Conservation (phyloP, 2,888 invertebrate genomes). For the Zootermopsis nevadensis region DNA sequence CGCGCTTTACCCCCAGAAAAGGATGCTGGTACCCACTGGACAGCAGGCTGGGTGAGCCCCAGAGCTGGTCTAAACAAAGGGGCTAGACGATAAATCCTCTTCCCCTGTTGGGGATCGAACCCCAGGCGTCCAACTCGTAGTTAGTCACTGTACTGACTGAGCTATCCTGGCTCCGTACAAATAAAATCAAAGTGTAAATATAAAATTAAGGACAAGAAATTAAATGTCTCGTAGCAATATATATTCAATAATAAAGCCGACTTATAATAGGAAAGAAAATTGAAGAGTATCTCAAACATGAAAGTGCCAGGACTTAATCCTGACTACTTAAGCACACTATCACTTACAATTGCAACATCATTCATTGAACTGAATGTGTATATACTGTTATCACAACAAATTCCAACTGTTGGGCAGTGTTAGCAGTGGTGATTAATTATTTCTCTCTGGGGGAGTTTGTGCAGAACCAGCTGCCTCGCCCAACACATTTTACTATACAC, state of each 20-base stretch:
- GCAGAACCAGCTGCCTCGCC: conserved; percentile 33
- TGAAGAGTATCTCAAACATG: background rate
- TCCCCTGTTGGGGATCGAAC: too few relatives aligned
- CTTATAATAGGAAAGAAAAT: background rate
- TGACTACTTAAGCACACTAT: background rate
- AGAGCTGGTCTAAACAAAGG: too few relatives aligned
- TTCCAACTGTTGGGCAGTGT: conserved; percentile 29
- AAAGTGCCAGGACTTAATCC: background rate
- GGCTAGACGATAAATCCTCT: too few relatives aligned
- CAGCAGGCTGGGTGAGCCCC: too few relatives aligned
- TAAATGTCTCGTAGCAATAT: background rate
- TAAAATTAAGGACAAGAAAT: background rate
- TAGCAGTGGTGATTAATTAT: background rate
- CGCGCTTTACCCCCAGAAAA: too few relatives aligned
- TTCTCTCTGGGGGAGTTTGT: conserved; percentile 13
- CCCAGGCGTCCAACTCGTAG: too few relatives aligned
- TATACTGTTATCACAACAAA: background rate
- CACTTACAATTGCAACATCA: background rate
- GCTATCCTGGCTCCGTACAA: too few relatives aligned
- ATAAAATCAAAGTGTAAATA: background rate
- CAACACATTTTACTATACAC: background rate
- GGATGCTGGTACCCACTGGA: too few relatives aligned
- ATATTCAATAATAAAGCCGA: background rate
- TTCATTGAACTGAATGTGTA: background rate
- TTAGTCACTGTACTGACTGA: too few relatives aligned